Percentiles rank a stretch among this genome's conserved stretches.
Evolutionary conservation across 2,888 invertebrate species (phyloP).

Genomic region (Caenorhabditis macrosperma): DNA sequence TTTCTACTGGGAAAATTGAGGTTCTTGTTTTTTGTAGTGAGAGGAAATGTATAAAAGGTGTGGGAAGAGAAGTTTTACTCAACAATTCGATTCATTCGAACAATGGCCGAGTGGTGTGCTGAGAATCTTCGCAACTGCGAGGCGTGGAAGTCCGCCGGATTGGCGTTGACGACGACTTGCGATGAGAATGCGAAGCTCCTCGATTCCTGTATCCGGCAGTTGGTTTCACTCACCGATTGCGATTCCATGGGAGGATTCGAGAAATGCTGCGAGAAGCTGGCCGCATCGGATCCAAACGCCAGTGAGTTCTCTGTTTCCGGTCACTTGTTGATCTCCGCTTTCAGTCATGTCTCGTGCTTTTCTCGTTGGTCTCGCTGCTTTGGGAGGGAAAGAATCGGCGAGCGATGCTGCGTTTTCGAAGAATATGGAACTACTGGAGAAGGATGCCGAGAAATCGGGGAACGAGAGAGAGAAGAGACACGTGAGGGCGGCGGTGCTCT

Average conservation of each 20-base stretch:
- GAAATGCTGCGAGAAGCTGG: constrained; percentile 80
- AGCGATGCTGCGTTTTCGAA: constrained; percentile 79
- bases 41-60: not conserved
- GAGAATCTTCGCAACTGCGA: constrained; percentile 74
- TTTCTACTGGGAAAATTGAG: not conserved
- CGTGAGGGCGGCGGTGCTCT: constrained; percentile 81
- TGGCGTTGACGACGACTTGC: constrained; percentile 68
- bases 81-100: not conserved
- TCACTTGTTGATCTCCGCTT: constrained; percentile 1
- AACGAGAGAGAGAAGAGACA: constrained; percentile 81
- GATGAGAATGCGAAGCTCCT: constrained; percentile 77
- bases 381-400: constrained; percentile 81
- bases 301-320: constrained; percentile 75
- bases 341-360: constrained; percentile 82
- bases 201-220: constrained; percentile 82
- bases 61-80: no score
- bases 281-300: constrained; percentile 81
- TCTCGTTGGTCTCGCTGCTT: constrained; percentile 81
- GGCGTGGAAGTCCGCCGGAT: constrained; percentile 73
- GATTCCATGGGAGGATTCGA: constrained; percentile 81
- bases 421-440: constrained; percentile 79
- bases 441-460: constrained; percentile 70
- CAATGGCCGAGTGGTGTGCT: constrained; percentile 78
- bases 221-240: constrained; percentile 81
- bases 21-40: not conserved